These are phyloP conservation scores for Brachionus rotundiformis DNA, from an alignment of 1,140 invertebrate genomes.

Conservation along the genomic window DNA sequence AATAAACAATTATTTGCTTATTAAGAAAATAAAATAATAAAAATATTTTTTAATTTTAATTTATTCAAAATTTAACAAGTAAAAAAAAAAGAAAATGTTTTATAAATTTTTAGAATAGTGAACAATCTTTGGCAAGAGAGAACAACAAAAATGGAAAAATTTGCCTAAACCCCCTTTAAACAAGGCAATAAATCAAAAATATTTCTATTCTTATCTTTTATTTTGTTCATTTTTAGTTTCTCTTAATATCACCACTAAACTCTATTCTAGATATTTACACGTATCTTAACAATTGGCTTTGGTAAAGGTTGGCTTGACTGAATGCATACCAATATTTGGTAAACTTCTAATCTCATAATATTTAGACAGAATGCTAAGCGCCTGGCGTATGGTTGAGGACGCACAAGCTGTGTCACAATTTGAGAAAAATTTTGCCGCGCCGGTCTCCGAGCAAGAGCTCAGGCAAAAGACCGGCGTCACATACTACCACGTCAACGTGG, in stretches of 20 bases:
- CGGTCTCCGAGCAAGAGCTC: background rate
- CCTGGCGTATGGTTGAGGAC: conserved; percentile 40
- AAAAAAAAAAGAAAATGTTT: too few relatives aligned
- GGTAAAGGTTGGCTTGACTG: background rate
- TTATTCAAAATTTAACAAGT: background rate
- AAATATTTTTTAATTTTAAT: background rate
- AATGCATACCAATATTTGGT: conserved; percentile 2
- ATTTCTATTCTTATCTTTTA: background rate
- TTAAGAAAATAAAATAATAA: background rate
- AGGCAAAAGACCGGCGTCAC: background rate
- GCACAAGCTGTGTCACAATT: conserved; percentile 8
- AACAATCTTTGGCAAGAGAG: too few relatives aligned
- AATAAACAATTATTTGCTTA: background rate
- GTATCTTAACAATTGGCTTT: background rate
- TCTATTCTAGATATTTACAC: background rate
- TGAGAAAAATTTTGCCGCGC: conserved; percentile 1
- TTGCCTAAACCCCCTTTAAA: too few relatives aligned
- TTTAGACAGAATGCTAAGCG: background rate
- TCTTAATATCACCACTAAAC: background rate
- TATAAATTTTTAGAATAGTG: too few relatives aligned
- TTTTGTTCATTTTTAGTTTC: too few relatives aligned
- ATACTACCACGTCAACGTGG: conserved; percentile 41
- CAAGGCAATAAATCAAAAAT: too few relatives aligned
- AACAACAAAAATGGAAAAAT: too few relatives aligned
- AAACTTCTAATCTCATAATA: background rate